Conservation (phyloP, 1,140 invertebrate genomes). For the Drosophila asahinai region DNA sequence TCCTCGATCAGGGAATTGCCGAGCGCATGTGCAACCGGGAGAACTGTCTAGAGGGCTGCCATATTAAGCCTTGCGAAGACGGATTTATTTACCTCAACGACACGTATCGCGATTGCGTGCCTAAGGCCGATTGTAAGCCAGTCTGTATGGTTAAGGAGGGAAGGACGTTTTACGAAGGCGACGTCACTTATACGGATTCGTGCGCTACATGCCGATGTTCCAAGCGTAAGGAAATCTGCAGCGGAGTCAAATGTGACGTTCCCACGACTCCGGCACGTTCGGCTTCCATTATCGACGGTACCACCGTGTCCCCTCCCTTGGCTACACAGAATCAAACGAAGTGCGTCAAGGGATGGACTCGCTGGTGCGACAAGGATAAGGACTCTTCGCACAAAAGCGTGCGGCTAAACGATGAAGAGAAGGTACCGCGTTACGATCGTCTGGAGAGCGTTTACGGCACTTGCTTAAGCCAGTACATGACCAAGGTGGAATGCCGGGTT, state of each 20-base stretch:
- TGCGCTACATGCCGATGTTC: constrained; percentile 92
- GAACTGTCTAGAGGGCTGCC: constrained; percentile 90
- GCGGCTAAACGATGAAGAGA: constrained; percentile 80
- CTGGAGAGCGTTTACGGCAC: constrained; percentile 71
- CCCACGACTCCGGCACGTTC: constrained; percentile 54
- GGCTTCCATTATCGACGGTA: constrained; percentile 37
- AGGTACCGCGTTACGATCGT: constrained; percentile 76
- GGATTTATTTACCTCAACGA: constrained; percentile 90
- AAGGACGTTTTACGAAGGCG: constrained; percentile 90
- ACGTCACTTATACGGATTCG: constrained; percentile 89
- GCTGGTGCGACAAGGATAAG: constrained; percentile 90
- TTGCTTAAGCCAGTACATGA: constrained; percentile 87
- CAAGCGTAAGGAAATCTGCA: constrained; percentile 89
- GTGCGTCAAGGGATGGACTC: constrained; percentile 90
- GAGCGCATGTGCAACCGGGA: constrained; percentile 89
- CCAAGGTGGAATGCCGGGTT: constrained; percentile 91
- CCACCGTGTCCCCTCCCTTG: constrained; percentile 38
- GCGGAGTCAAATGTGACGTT: constrained; percentile 88
- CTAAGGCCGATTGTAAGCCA: constrained; percentile 89
- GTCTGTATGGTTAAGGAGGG: constrained; percentile 89
- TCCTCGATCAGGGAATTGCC: constrained; percentile 87
- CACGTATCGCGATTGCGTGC: constrained; percentile 90
- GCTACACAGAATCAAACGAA: constrained; percentile 69
- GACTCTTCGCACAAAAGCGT: constrained; percentile 76
- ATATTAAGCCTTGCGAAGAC: constrained; percentile 89